Conservation (phyloP, 37 sponge, comb jelly and placozoan species). For the Mnemiopsis leidyi region DNA sequence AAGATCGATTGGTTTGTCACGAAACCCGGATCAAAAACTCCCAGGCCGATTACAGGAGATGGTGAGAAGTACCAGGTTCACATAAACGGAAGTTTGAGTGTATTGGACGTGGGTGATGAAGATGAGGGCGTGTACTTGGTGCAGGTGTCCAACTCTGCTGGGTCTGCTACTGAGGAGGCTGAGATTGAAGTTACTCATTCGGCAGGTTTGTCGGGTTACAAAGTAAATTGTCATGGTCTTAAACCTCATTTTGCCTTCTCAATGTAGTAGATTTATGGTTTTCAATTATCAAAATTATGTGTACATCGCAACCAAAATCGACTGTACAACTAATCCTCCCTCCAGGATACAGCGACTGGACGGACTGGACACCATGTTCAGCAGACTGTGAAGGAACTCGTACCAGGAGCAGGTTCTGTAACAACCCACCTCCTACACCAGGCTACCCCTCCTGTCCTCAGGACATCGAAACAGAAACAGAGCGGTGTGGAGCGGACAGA, state of each 20-base stretch:
- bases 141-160: neutral
- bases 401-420: neutral
- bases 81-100: slow-evolving; percentile 39
- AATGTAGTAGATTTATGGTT: no score
- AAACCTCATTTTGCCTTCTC: no score
- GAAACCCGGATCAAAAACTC: neutral
- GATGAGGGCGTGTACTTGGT: slow-evolving; percentile 18
- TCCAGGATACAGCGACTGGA: neutral
- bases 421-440: neutral
- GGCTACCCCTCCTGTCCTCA: neutral
- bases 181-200: neutral
- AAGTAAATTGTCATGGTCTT: no score
- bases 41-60: neutral
- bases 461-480: neutral
- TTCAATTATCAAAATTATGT: no score
- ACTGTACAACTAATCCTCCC: no score
- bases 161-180: neutral
- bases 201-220: neutral
- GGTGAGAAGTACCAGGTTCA: neutral
- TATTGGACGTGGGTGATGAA: neutral
- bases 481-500: neutral
- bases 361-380: slow-evolving; percentile 20
- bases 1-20: neutral
- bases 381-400: slow-evolving; percentile 25
- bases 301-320: no score